A percentile compares a stretch with the other conserved stretches of the same genome.
Evolutionary conservation across 2,797 vertebrate genomes (phyloP).

Genomic region (Enteromius radiatus): DNA sequence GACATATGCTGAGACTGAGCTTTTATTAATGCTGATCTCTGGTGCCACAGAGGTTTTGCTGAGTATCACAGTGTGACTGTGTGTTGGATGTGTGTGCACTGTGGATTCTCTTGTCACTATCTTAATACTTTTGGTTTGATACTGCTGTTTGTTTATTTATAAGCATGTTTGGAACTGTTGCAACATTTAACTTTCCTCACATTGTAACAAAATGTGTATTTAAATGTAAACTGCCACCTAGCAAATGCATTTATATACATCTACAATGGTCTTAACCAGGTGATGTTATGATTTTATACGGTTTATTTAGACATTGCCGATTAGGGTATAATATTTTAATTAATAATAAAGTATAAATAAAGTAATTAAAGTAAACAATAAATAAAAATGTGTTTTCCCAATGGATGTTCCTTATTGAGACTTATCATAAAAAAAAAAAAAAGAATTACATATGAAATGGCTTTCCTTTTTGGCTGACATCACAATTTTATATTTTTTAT

Average conservation of each 20-base stretch:
- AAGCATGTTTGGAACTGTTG: background rate
- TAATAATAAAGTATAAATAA: background rate
- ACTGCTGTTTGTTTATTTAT: background rate
- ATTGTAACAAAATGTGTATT: background rate
- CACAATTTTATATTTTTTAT: background rate
- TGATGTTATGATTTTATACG: background rate
- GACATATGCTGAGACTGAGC: slow-evolving; percentile 77
- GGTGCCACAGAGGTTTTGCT: slow-evolving; percentile 69
- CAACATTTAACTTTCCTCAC: background rate
- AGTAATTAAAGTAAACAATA: background rate
- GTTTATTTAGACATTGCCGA: background rate
- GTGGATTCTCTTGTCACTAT: slow-evolving; percentile 20
- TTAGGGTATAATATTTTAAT: background rate
- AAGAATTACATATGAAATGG: background rate
- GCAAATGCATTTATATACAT: background rate
- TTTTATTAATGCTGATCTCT: slow-evolving; percentile 74
- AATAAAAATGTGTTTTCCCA: background rate
- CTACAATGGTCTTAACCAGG: no score
- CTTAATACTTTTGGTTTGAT: slow-evolving; percentile 2
- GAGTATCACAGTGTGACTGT: slow-evolving; percentile 61
- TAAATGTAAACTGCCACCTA: background rate
- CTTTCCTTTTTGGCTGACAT: background rate
- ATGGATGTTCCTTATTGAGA: background rate
- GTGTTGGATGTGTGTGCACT: slow-evolving; percentile 16
- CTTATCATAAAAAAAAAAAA: background rate